A percentile compares a stretch with the other conserved stretches of the same genome.
Evolutionary conservation across 2,113 vertebrate genomes (phyloP).

Genomic region (Melanotaenia duboulayi): DNA sequence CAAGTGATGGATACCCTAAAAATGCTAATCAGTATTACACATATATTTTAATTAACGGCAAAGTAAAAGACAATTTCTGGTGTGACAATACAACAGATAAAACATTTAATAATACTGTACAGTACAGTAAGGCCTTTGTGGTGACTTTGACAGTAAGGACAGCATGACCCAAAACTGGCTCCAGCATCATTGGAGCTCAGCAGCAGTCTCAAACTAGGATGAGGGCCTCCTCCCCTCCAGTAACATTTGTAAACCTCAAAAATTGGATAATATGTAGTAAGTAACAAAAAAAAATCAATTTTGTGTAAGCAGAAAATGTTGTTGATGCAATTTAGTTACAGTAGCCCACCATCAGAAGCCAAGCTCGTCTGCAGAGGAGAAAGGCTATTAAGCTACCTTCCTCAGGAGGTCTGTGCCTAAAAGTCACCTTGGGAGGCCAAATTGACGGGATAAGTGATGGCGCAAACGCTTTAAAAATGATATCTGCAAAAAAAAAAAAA

Average conservation of each 20-base stretch:
- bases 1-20: no score
- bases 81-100: not conserved
- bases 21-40: no score
- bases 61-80: not conserved
- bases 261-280: not conserved
- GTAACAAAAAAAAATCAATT: not conserved
- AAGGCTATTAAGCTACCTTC: slow-evolving; percentile 43
- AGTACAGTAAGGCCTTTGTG: slow-evolving; percentile 39
- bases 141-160: slow-evolving; percentile 74
- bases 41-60: slow-evolving; percentile 1
- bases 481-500: not conserved
- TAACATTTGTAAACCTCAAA: slow-evolving; percentile 1
- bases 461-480: slow-evolving; percentile 63
- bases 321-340: slow-evolving; percentile 37
- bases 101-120: not conserved
- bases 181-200: slow-evolving; percentile 46
- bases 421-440: slow-evolving; percentile 83
- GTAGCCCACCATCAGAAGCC: slow-evolving; percentile 7
- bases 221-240: slow-evolving; percentile 43
- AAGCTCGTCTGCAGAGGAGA: slow-evolving; percentile 42
- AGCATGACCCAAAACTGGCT: slow-evolving; percentile 68
- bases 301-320: not conserved
- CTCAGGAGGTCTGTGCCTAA: slow-evolving; percentile 67
- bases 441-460: slow-evolving; percentile 74
- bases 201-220: slow-evolving; percentile 39